phyloP scores from a whole-genome alignment of 2,113 vertebrate genomes.

The human (Homo sapiens) region GRCh38 chr4:159811001-159811500 shows the following conservation, averaged over 20 bases:
- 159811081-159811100: neutral
- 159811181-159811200: neutral
- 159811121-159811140: neutral
- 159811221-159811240: neutral
- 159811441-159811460: neutral
- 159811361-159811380: neutral
- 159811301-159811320: neutral
- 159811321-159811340: neutral
- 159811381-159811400: neutral
- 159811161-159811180: neutral
- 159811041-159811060: neutral
- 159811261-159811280: neutral
- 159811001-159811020: neutral
- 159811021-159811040: neutral
- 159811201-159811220: neutral
- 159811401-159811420: neutral
- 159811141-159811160: neutral
- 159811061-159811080: neutral
- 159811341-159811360: neutral
- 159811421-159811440: neutral
- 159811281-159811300: neutral
- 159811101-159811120: neutral
- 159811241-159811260: neutral
- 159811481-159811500: neutral
- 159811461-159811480: neutral